Evolutionary conservation across 2,888 invertebrate species (phyloP).

Genomic region (Limnephilus rhombicus): DNA sequence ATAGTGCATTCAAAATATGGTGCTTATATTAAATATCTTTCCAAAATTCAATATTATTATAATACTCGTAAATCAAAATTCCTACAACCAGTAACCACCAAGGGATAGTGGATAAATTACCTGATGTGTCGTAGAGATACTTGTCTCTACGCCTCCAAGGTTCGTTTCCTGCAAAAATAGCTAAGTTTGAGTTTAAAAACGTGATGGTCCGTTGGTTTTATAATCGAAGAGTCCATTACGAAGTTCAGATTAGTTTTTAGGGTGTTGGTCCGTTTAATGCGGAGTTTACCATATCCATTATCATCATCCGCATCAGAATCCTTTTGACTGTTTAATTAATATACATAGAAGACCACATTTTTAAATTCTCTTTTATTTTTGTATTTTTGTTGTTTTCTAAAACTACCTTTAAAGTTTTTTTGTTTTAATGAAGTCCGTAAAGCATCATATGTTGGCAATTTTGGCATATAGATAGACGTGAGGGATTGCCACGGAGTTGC

Average conservation of each 20-base stretch:
- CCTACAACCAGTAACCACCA: background rate
- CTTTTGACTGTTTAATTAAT: background rate
- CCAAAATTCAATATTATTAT: background rate
- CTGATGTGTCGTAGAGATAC: background rate
- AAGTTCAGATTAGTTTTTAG: background rate
- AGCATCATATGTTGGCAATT: too few species aligned
- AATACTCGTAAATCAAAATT: background rate
- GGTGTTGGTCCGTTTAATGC: background rate
- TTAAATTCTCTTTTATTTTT: background rate
- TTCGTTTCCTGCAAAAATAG: slow-evolving; percentile 18
- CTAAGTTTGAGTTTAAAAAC: background rate
- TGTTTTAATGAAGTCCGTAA: too few species aligned
- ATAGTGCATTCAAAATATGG: background rate
- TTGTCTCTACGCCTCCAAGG: slow-evolving; percentile 15
- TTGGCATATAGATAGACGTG: background rate
- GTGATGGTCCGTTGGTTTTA: background rate
- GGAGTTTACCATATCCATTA: background rate
- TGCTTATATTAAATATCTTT: background rate
- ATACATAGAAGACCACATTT: background rate
- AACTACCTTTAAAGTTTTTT: background rate
- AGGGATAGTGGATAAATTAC: background rate
- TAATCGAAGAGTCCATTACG: background rate
- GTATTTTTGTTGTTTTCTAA: background rate
- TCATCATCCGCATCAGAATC: background rate
- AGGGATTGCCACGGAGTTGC: background rate